Evolutionary conservation across 2,888 invertebrate species (phyloP).

Genomic region (Rhabditoides inermis): DNA sequence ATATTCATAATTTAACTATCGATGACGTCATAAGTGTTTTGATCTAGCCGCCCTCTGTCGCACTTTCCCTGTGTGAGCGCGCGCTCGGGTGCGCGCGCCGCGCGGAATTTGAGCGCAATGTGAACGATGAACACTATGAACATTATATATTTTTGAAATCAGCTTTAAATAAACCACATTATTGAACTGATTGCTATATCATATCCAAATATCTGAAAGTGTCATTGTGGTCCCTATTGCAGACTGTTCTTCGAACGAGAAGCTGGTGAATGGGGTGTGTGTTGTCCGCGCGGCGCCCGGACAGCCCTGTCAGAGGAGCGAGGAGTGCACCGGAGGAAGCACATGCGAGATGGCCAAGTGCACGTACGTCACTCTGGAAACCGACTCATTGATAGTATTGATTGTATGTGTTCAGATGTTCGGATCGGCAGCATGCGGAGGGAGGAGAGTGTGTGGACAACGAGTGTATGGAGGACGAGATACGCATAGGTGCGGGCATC

Average conservation of each 20-base stretch:
- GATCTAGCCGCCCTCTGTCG: too few relatives aligned
- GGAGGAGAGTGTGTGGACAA: constrained; percentile 21
- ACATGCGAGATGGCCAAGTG: constrained; percentile 21
- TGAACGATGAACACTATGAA: too few relatives aligned
- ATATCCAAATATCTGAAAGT: too few relatives aligned
- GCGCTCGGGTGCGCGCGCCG: too few relatives aligned
- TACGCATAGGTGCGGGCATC: background rate
- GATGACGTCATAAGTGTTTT: too few relatives aligned
- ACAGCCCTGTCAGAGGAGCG: constrained; percentile 20
- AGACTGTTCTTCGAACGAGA: constrained; percentile 25
- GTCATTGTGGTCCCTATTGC: too few relatives aligned
- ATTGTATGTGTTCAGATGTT: constrained; percentile 13
- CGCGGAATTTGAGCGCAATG: too few relatives aligned
- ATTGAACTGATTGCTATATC: too few relatives aligned
- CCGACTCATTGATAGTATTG: background rate
- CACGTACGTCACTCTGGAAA: constrained; percentile 10
- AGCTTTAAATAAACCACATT: too few relatives aligned
- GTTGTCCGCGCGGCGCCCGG: constrained; percentile 21
- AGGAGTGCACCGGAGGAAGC: constrained; percentile 27
- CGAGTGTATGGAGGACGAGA: constrained; percentile 16
- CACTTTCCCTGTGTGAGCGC: too few relatives aligned
- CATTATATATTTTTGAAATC: too few relatives aligned
- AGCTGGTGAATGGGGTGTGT: constrained; percentile 21
- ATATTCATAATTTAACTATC: too few relatives aligned
- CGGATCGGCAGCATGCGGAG: constrained; percentile 12